Percentiles rank a stretch among this genome's conserved stretches.
Conservation (phyloP, 2,888 invertebrate genomes). For the Nephrotoma flavescens region DNA sequence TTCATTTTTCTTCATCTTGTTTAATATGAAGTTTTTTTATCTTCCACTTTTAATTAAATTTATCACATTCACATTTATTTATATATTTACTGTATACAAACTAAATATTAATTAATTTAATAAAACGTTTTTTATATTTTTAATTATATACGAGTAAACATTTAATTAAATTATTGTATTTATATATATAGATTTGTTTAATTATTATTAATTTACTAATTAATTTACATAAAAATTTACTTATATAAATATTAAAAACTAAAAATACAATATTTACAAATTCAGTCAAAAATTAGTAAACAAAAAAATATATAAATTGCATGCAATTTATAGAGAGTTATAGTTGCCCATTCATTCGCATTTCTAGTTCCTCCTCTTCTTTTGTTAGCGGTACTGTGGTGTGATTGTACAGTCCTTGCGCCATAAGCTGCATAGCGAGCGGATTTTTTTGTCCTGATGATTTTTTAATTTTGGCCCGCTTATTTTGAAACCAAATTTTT, state of each 20-base stretch:
- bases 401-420: slow-evolving; percentile 88
- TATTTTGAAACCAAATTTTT: slow-evolving; percentile 96
- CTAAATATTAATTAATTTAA: neutral
- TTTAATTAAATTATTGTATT: neutral
- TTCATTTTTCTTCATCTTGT: neutral
- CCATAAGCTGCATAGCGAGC: slow-evolving; percentile 80
- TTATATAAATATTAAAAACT: neutral
- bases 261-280: neutral
- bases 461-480: slow-evolving; percentile 93
- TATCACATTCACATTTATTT: neutral
- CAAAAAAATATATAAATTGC: neutral
- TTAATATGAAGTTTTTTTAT: neutral
- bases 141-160: neutral
- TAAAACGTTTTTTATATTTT: neutral
- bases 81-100: neutral
- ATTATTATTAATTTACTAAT: neutral
- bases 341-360: slow-evolving; percentile 32
- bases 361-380: slow-evolving; percentile 53
- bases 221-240: neutral
- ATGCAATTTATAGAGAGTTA: neutral
- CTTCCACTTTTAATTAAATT: neutral
- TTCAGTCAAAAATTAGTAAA: neutral
- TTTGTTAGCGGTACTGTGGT: slow-evolving; percentile 58
- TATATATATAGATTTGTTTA: neutral
- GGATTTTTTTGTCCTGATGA: slow-evolving; percentile 72